Evolutionary conservation across 2,797 vertebrate genomes (phyloP).

Genomic region (Sparus aurata): DNA sequence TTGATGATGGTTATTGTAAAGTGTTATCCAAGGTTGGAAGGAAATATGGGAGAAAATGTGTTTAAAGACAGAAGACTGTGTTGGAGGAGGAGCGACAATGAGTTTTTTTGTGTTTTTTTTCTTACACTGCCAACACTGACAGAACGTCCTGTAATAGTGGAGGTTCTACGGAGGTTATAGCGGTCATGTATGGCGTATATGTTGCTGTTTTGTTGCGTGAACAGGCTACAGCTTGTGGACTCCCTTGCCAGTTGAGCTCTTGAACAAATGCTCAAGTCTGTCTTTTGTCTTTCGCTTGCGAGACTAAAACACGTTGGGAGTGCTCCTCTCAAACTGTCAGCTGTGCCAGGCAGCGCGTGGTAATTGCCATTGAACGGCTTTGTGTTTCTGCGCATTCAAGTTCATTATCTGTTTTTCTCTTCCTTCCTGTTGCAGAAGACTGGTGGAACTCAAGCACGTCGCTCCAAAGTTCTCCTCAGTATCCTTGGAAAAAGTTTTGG

Average conservation of each 20-base stretch:
- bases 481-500: slow-evolving; percentile 59
- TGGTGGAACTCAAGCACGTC: slow-evolving; percentile 53
- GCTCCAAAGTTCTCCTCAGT: slow-evolving; percentile 45
- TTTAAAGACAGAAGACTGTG: not conserved
- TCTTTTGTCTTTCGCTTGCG: slow-evolving; percentile 69
- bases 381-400: slow-evolving; percentile 72
- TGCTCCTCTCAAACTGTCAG: slow-evolving; percentile 72
- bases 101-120: not conserved
- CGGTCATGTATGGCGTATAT: slow-evolving; percentile 6
- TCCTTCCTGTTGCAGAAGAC: slow-evolving; percentile 69
- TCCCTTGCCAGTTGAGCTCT: slow-evolving; percentile 50
- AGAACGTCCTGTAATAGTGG: not conserved
- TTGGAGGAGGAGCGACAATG: not conserved
- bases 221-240: slow-evolving; percentile 31
- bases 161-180: slow-evolving; percentile 17
- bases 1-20: too few relatives aligned
- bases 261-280: slow-evolving; percentile 52
- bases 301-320: slow-evolving; percentile 65
- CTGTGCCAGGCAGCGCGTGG: slow-evolving; percentile 75
- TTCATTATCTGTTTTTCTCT: slow-evolving; percentile 69
- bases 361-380: slow-evolving; percentile 77
- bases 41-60: not conserved
- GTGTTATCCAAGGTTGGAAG: not conserved
- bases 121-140: not conserved
- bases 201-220: slow-evolving; percentile 12